Evolutionary conservation across 1,140 invertebrate species (phyloP), one percentile per base, ranked within the genome.

Genomic region (Drosophila parvula): DNA sequence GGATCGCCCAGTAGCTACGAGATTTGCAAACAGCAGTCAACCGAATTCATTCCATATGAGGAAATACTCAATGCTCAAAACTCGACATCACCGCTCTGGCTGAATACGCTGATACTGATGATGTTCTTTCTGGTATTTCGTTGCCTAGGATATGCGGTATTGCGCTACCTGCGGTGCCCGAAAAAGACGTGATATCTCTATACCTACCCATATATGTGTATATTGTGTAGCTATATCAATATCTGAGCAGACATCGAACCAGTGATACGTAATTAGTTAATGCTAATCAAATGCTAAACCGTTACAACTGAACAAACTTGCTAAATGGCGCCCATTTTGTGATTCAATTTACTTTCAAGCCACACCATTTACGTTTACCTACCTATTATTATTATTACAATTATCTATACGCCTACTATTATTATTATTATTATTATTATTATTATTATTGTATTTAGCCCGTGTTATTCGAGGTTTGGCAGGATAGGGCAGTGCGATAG

Each of bases 91-190:
- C 95, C 96, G 6, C 91, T 96, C 4, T 96, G 96, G 96, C 94
- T 95, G 53, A 97, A 97, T 92, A 96, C 96, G 9, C 86, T 95
- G 3, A 94, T 96, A n/a, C 93, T 97, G 47, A 79, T 97, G 57
- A 93, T 94, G 61, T 97, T 96, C 92, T 93, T 97, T 50, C 81
- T 96, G 61, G 93, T 96, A 51, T 96, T 96, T 92, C 93, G 96
- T 73, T 91, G 95, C 30, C 93, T 96, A 44, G 96, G 96, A 51
- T 97, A 97, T 89, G 92, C 96, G 57, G 95, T 96, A 47, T 92
- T 97, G 70, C 94, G 96, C 69, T 96, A 95, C 90, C 93, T 96
- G 82, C 94, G 95, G 71, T 94, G 95, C 67, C 91, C 91, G 58
- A 90, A 88, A 80, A 88, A 90, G 76, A 89, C 90, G 84, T 91